Evolutionary conservation across 92 coral and sea anemone species (phyloP).

Genomic region (Porites lobata): DNA sequence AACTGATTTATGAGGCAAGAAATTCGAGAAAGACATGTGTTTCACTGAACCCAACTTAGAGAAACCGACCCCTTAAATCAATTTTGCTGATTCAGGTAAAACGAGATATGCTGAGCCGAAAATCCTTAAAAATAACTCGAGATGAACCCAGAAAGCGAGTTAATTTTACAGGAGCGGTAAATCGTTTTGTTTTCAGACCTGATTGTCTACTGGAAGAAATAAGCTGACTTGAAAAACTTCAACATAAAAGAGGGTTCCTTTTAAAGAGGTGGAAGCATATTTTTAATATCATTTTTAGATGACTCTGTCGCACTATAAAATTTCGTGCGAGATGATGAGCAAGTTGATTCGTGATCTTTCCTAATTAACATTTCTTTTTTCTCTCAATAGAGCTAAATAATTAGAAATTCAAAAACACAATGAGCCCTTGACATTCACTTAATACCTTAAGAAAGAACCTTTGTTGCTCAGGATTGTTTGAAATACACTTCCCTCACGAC

Average conservation of each 20-base stretch:
- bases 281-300: too few species aligned
- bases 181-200: slow-evolving; percentile 1
- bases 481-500: neutral
- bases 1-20: neutral
- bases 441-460: slow-evolving; percentile 8
- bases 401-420: slow-evolving; percentile 2
- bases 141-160: neutral
- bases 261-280: too few species aligned
- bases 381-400: neutral
- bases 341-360: too few species aligned
- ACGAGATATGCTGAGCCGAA: neutral
- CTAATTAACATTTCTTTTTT: neutral
- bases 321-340: neutral
- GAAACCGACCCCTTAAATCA: neutral
- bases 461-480: neutral
- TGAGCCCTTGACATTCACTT: neutral
- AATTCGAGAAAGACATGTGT: neutral
- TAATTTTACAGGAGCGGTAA: neutral
- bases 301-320: neutral
- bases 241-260: neutral
- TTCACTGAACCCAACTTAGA: neutral
- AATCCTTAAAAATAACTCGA: neutral
- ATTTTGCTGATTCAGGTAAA: neutral
- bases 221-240: slow-evolving; percentile 10
- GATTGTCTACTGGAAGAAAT: neutral